Evolutionary conservation across 1,140 invertebrate species (phyloP).

Genomic region (Heliconius hewitsoni): DNA sequence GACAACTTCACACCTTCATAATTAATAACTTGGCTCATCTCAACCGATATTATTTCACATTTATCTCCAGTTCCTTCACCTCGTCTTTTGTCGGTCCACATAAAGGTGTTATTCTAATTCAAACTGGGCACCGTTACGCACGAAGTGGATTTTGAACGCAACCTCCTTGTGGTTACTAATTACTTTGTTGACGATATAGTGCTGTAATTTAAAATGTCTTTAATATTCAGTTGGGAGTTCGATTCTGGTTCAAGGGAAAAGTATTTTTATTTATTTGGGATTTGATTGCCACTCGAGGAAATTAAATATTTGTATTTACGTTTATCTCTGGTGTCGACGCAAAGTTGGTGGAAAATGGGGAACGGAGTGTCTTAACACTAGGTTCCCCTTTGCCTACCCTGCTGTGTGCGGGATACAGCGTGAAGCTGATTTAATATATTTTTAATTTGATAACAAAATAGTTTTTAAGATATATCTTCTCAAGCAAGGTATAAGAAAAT

Average conservation of each 20-base stretch:
- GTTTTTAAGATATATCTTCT: no score
- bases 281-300: no score
- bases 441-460: no score
- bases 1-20: conserved; percentile 77
- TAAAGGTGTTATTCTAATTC: conserved; percentile 78
- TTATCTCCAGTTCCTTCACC: conserved; percentile 77
- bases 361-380: no score
- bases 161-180: conserved; percentile 48
- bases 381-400: no score
- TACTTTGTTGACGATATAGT: conserved; percentile 27
- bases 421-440: no score
- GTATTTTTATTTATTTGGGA: neutral
- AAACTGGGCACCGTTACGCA: conserved; percentile 75
- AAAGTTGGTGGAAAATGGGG: no score
- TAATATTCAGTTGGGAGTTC: neutral
- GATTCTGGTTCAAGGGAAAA: neutral
- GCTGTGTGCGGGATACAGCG: no score
- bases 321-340: no score
- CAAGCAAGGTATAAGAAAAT: no score
- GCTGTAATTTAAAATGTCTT: neutral
- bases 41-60: conserved; percentile 77
- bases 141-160: conserved; percentile 56
- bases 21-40: conserved; percentile 79
- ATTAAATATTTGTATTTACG: no score
- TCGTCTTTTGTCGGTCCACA: conserved; percentile 67